Evolutionary conservation across 2,113 vertebrate species (phyloP).

Genomic region (Xenopus borealis): DNA sequence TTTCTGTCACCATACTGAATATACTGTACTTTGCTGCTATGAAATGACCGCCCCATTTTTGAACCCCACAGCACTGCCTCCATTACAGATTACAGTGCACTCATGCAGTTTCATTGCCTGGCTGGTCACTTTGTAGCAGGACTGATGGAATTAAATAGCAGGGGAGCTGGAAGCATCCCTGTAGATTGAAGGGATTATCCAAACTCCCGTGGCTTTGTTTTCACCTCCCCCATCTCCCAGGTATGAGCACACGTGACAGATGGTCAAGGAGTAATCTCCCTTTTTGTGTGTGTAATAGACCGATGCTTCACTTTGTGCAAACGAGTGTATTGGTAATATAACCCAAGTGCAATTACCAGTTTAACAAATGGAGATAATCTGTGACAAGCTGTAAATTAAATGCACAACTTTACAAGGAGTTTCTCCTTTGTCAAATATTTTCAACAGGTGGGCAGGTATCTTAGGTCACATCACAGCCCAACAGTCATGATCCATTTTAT

Average conservation of each 20-base stretch:
- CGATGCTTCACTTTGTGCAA: conserved; percentile 41
- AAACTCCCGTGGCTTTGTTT: conserved; percentile 39
- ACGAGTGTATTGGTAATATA: conserved; percentile 31
- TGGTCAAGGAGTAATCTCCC: conserved; percentile 51
- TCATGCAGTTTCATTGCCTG: conserved; percentile 58
- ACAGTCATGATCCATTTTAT: neutral
- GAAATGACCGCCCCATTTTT: no score
- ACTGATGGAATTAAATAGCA: conserved; percentile 53
- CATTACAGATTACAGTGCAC: neutral
- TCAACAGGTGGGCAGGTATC: conserved; percentile 28
- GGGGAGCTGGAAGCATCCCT: conserved; percentile 49
- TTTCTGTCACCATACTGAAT: no score
- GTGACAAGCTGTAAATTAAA: conserved; percentile 25
- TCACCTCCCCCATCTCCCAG: conserved; percentile 51
- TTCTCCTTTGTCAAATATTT: conserved; percentile 10
- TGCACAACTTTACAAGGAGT: conserved; percentile 7
- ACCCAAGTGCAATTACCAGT: conserved; percentile 41
- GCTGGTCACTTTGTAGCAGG: conserved; percentile 55
- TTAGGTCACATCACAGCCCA: conserved; percentile 4
- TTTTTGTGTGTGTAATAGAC: conserved; percentile 46
- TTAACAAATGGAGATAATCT: conserved; percentile 32
- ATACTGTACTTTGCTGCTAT: no score
- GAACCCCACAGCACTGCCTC: no score
- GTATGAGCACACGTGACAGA: conserved; percentile 56
- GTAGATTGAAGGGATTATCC: conserved; percentile 51